Percentiles rank a stretch among this genome's conserved stretches.
Evolutionary conservation across 2,113 vertebrate species (phyloP).

Genomic region (Choloepus hoffmanni): DNA sequence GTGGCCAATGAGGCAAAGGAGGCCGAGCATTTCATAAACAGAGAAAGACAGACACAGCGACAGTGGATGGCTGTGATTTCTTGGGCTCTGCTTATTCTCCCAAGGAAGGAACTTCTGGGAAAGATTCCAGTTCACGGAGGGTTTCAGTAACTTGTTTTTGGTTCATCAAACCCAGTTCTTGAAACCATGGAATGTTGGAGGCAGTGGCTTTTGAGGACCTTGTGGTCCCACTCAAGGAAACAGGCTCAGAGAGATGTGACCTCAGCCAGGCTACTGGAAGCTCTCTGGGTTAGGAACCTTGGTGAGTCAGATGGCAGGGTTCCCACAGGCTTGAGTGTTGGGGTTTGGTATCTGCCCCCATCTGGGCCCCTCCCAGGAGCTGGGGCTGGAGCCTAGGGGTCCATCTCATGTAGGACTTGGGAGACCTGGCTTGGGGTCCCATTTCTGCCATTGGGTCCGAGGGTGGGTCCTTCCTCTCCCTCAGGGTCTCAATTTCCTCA

Average conservation of each 20-base stretch:
- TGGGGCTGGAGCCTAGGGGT: accelerated
- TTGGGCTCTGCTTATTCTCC: background rate
- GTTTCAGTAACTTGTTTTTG: background rate
- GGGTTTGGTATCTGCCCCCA: background rate
- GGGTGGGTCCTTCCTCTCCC: background rate
- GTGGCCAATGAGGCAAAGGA: background rate
- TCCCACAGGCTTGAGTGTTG: background rate
- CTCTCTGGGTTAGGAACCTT: background rate
- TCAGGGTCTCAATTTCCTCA: background rate
- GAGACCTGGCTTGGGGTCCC: background rate
- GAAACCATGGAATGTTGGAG: background rate
- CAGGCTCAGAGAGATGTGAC: background rate
- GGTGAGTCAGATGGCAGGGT: background rate
- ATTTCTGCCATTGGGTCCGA: background rate
- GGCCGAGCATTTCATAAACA: background rate
- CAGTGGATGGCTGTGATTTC: background rate
- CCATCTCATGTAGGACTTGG: background rate
- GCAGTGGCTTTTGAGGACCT: background rate
- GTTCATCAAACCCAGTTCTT: background rate
- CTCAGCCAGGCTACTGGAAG: background rate
- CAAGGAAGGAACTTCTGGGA: background rate
- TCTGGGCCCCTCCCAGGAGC: background rate
- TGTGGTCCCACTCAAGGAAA: background rate
- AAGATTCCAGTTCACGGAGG: background rate
- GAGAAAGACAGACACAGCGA: background rate